Conservation (phyloP, 2,797 vertebrate species). For the Ceryle rudis region DNA sequence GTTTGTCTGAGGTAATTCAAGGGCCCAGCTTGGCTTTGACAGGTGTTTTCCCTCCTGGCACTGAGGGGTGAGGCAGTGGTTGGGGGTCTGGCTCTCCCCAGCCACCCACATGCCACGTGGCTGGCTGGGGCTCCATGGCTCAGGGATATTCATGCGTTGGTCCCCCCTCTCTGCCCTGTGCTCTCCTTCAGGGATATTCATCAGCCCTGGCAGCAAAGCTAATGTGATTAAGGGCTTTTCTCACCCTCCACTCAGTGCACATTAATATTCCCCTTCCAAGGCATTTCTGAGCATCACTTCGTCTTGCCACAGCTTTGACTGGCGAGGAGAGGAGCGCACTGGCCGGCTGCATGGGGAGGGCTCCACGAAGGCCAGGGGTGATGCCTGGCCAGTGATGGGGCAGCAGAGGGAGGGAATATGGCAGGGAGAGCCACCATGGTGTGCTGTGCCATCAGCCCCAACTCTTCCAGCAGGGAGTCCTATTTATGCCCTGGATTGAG, state of each 20-base stretch:
- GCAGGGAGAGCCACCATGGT: not conserved
- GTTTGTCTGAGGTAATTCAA: fast-evolving
- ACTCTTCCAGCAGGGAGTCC: not conserved
- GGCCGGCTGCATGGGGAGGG: fast-evolving
- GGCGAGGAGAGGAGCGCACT: fast-evolving
- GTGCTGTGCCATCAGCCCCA: not conserved
- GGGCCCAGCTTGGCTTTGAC: not conserved
- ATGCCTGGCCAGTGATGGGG: fast-evolving
- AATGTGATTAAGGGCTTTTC: constrained; percentile 26
- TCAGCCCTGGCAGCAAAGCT: not conserved
- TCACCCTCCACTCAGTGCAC: not conserved
- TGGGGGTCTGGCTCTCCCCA: fast-evolving
- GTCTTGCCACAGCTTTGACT: not conserved
- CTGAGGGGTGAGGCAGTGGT: fast-evolving
- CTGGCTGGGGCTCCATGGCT: not conserved
- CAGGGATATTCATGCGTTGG: not conserved
- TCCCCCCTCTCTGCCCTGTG: too few relatives aligned
- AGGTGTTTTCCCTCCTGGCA: fast-evolving
- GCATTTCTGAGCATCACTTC: not conserved
- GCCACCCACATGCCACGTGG: fast-evolving
- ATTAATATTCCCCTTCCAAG: constrained; percentile 1
- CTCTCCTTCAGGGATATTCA: not conserved
- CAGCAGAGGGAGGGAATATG: not conserved
- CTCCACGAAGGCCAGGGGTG: fast-evolving
- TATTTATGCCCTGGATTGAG: not conserved